phyloP scores from a whole-genome alignment of 2,797 vertebrate genomes.

The Micropoecilia bifurca region DNA sequence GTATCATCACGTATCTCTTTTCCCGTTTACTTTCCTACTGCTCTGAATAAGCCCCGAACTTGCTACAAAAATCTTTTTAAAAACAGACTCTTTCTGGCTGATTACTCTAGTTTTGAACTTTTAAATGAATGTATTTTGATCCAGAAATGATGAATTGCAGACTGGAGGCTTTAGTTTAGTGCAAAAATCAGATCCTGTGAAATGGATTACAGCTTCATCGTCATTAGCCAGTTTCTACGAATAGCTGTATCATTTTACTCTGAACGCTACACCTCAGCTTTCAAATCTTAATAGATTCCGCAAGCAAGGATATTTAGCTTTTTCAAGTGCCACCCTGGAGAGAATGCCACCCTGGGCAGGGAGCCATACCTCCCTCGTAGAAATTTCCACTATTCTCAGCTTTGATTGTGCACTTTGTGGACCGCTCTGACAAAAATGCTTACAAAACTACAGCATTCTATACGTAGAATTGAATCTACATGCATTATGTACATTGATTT shows the following conservation, averaged over 20 bases:
- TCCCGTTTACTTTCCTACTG: not conserved
- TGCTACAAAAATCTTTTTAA: not conserved
- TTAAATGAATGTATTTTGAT: not conserved
- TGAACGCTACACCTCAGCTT: not conserved
- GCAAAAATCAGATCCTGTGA: not conserved
- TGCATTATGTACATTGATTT: not conserved
- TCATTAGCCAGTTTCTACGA: not conserved
- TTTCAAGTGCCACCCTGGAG: not conserved
- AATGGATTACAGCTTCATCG: not conserved
- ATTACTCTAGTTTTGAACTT: not conserved
- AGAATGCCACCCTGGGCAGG: not conserved
- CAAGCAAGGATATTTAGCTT: not conserved
- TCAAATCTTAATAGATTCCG: not conserved
- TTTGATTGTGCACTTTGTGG: not conserved
- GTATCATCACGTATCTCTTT: not conserved
- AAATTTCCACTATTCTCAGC: not conserved
- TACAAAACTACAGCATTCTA: not conserved
- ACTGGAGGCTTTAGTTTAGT: not conserved
- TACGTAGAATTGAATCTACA: not conserved
- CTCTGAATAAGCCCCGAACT: not conserved
- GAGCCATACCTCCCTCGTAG: not conserved
- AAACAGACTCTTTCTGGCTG: not conserved
- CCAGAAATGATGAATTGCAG: not conserved
- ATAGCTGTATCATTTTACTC: not conserved
- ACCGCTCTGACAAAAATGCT: not conserved